phyloP scores from a whole-genome alignment of 2,888 invertebrate species.

The Deroplatys truncata region DNA sequence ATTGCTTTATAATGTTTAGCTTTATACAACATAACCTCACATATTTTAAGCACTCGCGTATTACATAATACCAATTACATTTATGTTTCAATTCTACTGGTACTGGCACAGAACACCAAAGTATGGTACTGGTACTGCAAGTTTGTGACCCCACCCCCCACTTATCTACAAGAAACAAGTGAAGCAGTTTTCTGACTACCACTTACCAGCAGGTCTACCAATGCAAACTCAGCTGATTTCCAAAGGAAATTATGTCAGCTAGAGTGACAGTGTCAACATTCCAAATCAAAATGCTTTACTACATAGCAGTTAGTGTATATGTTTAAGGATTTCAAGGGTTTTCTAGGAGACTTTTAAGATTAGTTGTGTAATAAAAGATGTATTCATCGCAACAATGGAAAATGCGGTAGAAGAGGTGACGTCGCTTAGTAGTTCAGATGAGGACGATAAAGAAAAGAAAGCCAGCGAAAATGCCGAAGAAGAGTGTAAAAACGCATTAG shows the following conservation, averaged over 20 bases:
- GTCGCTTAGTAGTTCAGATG: background rate
- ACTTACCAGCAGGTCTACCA: background rate
- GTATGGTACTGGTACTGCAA: too few relatives aligned
- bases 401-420: background rate
- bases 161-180: background rate
- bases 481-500: background rate
- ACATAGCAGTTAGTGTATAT: background rate
- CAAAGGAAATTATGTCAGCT: background rate
- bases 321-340: background rate
- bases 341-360: background rate
- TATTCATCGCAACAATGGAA: background rate
- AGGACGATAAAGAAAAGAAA: background rate
- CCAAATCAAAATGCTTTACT: background rate
- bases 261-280: background rate
- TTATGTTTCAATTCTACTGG: too few relatives aligned
- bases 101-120: too few relatives aligned
- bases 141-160: too few relatives aligned
- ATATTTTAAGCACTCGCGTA: too few relatives aligned
- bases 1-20: too few relatives aligned
- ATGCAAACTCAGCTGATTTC: background rate
- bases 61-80: too few relatives aligned
- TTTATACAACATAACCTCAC: too few relatives aligned
- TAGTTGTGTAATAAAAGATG: background rate
- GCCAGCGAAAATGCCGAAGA: background rate
- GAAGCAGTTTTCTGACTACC: background rate